Base-by-base conservation (phyloP, 1,140 invertebrate genomes). In the Zeugodacus cucurbitae region DNA sequence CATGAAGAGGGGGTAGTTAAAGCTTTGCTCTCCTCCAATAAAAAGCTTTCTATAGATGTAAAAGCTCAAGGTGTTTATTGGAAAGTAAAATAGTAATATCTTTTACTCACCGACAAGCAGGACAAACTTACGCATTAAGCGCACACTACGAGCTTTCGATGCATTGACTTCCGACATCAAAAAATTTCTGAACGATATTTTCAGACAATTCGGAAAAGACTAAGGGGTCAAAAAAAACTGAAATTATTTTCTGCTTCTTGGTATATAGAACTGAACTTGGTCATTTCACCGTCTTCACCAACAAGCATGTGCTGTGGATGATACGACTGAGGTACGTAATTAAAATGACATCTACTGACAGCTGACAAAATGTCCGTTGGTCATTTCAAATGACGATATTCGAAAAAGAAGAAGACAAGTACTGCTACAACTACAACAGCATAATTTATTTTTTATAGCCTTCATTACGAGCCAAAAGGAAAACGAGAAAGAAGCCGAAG, bases 261-360 rank as follows among this genome's bases (percentile, higher is more conserved):
- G 14, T 54, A 54, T 74, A 74, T n/a, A 78, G 0, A 74, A 11
- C 11, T 34, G 67, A 17, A 20, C 17, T 74, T 26, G 11, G 11
- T 2, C 37, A 2, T 4, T 44, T 1, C 3, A n/a, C 54, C 37
- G 22, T 10, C 17, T 32, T 86, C 34, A 37, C 3, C 17, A 57
- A 34, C 32, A 29, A 3, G 5, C 29, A 86, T 29, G 22, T 14
- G n/a, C 48, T 37, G 32, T 86, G 26, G 10, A 3, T n/a, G n/a
- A 34, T 22, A n/a, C 58, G 78, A 37, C 78, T 44, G 87, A 78
- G 58, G 41, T 48, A 88, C 32, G 86, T 59, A 88, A 88, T 88
- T 88, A 88, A 88, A 88, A 86, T 88, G 88, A 88, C 88, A 88
- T 88, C 74, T 70, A 54, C 67, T 88, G 88, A 88, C 88, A 78